Evolutionary conservation across 2,113 vertebrate species (phyloP), one percentile per base, ranked within the genome.

Genomic region (Penelope pileata): DNA sequence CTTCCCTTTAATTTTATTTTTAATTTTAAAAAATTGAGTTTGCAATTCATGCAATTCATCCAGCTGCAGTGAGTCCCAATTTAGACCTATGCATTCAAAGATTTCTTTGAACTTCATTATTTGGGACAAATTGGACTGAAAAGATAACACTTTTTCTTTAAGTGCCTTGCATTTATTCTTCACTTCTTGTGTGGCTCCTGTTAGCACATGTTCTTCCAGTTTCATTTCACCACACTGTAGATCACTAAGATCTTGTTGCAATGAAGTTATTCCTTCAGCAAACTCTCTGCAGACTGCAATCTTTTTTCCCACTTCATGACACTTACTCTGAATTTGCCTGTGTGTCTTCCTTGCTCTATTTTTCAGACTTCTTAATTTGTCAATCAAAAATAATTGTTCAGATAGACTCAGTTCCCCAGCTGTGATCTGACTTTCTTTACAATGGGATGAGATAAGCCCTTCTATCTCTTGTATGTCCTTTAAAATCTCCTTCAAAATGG

Each of bases 311-410:
- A 98, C 89, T 59, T 98, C 97, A 22, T 88, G 73, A 73, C 97
- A 97, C 82, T 97, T 98, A 67, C 62, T 91, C 86, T 98, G 98
- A 93, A 99, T 97, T 42, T 97, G 95, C 90, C 95, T 97, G 45
- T 95, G 96, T 15, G 98, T 96, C 82, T 95, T 97, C 32, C 79
- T 94, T 53, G 98, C 96, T 91, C 98, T 98, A 1, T 96, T 98
- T 92, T 98, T 98, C 53, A 99, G 98, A 87, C 93, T 93, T 72
- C 91, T 97, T 43, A 99, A 97, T 12, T 97, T 98, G 81, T 98
- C 97, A 68, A 86, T 97, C 59, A 99, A 97, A 96, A 98, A 98
- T 0, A 98, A 90, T 42, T 97, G 98, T 88, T 99, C 99, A 24
- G 97, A 97, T 51, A 98, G 67, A 86, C 94, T 98, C 24, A 99